Conservation (phyloP, 2,113 vertebrate species). For the Seriola dumerili region DNA sequence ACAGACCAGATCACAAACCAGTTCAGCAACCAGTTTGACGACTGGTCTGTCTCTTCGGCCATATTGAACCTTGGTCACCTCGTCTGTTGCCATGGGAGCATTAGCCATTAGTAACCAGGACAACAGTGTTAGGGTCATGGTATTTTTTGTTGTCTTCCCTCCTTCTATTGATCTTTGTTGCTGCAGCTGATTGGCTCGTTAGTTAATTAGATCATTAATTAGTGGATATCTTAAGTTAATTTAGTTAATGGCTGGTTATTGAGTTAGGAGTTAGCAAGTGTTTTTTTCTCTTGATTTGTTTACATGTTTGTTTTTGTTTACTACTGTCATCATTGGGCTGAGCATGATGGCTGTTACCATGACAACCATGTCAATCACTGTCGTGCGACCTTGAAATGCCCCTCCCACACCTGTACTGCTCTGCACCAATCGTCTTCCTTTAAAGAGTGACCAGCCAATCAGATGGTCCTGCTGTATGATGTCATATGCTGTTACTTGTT, state of each 20-base stretch:
- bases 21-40: not conserved
- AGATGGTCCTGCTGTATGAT: constrained; percentile 44
- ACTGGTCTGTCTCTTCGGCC: not conserved
- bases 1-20: not conserved
- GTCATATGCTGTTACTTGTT: constrained; percentile 53
- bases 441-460: constrained; percentile 35
- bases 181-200: not conserved
- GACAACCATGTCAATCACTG: constrained; percentile 35
- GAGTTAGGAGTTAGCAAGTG: not conserved
- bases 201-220: not conserved
- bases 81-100: constrained; percentile 6
- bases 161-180: not conserved
- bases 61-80: not conserved
- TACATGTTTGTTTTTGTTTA: constrained; percentile 38
- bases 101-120: not conserved
- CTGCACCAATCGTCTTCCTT: constrained; percentile 59
- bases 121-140: not conserved
- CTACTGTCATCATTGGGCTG: not conserved
- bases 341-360: constrained; percentile 30
- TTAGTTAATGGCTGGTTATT: not conserved
- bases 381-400: not conserved
- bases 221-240: not conserved
- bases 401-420: constrained; percentile 2
- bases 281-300: constrained; percentile 39
- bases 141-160: not conserved